Conservation (phyloP, 2,888 invertebrate genomes). For the Aphidoletes aphidimyza region DNA sequence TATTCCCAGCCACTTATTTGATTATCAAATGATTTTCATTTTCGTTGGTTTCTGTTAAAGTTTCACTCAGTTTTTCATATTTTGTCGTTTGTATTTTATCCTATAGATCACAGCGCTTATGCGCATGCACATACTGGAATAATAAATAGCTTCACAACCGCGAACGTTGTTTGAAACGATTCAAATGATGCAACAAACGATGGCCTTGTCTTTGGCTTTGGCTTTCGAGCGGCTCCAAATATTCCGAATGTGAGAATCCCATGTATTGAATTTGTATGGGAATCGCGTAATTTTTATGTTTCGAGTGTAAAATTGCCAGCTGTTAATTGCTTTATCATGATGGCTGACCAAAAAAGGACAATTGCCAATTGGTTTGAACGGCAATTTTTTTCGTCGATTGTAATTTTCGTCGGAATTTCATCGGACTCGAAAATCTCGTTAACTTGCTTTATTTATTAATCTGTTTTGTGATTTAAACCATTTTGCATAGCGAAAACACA, state of each 20-base stretch:
- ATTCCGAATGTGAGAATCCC: too few relatives aligned
- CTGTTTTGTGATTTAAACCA: conserved; percentile 43
- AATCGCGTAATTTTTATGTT: not conserved
- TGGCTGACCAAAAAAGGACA: not conserved
- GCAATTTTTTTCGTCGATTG: not conserved
- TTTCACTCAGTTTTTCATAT: too few relatives aligned
- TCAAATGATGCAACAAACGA: too few relatives aligned
- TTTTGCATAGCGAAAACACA: conserved; percentile 34
- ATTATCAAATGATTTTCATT: too few relatives aligned
- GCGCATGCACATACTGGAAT: too few relatives aligned
- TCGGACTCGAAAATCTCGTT: conserved; percentile 9
- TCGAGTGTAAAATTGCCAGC: not conserved
- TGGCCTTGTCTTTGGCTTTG: too few relatives aligned
- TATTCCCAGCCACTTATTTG: too few relatives aligned
- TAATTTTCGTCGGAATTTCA: conserved; percentile 19
- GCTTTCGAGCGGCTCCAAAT: too few relatives aligned
- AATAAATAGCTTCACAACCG: too few relatives aligned
- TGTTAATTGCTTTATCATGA: conserved; percentile 37
- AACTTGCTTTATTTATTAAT: conserved; percentile 22
- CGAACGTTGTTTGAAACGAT: too few relatives aligned
- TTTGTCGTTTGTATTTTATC: not conserved
- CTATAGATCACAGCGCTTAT: not conserved
- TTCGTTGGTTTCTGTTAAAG: too few relatives aligned
- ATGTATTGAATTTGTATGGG: not conserved
- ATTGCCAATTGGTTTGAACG: not conserved